These are phyloP conservation scores for Staurois parvus DNA, from an alignment of 2,797 vertebrate species.

Conservation along the genomic window DNA sequence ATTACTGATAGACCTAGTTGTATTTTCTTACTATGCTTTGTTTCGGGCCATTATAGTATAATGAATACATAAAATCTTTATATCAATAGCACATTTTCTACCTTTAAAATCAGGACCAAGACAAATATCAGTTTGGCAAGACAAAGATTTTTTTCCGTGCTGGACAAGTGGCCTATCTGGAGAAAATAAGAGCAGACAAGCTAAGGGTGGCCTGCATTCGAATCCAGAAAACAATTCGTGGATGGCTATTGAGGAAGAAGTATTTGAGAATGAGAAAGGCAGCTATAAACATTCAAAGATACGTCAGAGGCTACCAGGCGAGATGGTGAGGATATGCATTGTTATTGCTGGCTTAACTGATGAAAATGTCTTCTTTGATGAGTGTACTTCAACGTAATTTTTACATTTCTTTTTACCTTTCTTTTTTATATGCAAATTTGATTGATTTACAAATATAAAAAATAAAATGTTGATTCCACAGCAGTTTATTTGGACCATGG, in stretches of 20 bases:
- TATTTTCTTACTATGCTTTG: background rate
- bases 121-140: slow-evolving; percentile 99
- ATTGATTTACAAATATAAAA: no score
- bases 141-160: slow-evolving; percentile 99
- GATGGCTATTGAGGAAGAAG: slow-evolving; percentile 95
- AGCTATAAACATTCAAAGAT: slow-evolving; percentile 91
- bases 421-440: no score
- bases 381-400: background rate
- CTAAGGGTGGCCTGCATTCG: slow-evolving; percentile 93
- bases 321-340: slow-evolving; percentile 83
- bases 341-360: background rate
- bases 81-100: slow-evolving; percentile 44
- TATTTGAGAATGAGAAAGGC: slow-evolving; percentile 89
- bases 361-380: background rate
- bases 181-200: slow-evolving; percentile 96
- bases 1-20: background rate
- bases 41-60: background rate
- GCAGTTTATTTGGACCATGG: background rate
- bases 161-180: slow-evolving; percentile 96
- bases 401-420: background rate
- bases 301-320: slow-evolving; percentile 93
- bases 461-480: no score
- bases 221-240: slow-evolving; percentile 97
- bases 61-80: background rate
- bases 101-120: slow-evolving; percentile 87